These are phyloP conservation scores for Thaleichthys pacificus DNA, from an alignment of 2,797 vertebrate genomes.

Conservation along the genomic window DNA sequence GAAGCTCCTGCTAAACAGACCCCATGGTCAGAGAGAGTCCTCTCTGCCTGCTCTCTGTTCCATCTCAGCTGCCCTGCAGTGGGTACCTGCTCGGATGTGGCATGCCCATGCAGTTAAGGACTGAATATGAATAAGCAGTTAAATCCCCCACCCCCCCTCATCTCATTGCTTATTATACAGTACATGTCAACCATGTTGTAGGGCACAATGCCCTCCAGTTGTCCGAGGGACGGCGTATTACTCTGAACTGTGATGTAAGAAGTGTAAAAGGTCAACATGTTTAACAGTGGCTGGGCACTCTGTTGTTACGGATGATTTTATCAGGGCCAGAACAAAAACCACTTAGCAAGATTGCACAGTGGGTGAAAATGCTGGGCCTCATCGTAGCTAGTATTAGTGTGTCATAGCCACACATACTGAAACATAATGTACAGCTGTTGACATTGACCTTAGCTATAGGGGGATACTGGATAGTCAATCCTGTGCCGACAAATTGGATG, in stretches of 20 bases:
- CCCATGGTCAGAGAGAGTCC: conserved; percentile 22
- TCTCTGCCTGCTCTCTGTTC: conserved; percentile 17
- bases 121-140: neutral
- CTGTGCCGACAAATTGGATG: neutral
- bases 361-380: neutral
- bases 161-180: neutral
- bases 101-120: conserved; percentile 42
- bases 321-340: conserved; percentile 31
- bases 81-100: conserved; percentile 48
- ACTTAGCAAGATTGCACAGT: conserved; percentile 16
- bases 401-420: neutral
- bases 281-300: conserved; percentile 54
- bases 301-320: conserved; percentile 32
- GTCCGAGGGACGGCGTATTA: conserved; percentile 27
- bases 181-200: neutral
- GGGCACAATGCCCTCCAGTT: neutral
- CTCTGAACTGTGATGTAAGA: conserved; percentile 50
- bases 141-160: too few relatives aligned
- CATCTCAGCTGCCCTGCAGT: conserved; percentile 50
- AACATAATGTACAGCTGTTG: conserved; percentile 9
- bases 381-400: neutral
- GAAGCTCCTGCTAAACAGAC: conserved; percentile 43
- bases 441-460: conserved; percentile 2
- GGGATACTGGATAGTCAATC: neutral
- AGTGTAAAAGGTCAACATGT: conserved; percentile 60